phyloP scores from a whole-genome alignment of 2,797 vertebrate genomes.

The Neomorphus geoffroyi region DNA sequence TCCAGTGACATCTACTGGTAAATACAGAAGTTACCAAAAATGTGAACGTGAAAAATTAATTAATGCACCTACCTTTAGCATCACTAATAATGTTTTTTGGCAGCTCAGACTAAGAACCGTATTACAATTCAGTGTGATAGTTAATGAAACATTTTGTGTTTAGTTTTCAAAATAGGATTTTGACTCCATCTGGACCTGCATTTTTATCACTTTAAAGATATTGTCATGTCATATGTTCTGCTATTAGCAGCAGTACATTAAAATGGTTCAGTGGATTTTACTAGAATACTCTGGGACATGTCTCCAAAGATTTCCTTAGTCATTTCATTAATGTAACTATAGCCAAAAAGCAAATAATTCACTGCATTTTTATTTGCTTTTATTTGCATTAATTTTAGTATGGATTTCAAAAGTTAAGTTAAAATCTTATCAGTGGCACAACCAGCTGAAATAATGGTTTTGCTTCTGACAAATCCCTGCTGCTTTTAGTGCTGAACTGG shows the following conservation, averaged over 20 bases:
- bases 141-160: background rate
- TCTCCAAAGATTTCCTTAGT: background rate
- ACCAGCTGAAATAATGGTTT: background rate
- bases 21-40: background rate
- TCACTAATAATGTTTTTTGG: background rate
- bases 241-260: background rate
- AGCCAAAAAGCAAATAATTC: background rate
- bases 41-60: background rate
- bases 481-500: background rate
- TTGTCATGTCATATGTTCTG: background rate
- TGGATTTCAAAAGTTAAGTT: background rate
- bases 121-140: background rate
- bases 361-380: background rate
- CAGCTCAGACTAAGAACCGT: background rate
- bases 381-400: background rate
- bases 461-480: background rate
- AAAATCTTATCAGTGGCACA: background rate
- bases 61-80: background rate
- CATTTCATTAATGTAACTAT: background rate
- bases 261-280: background rate
- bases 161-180: background rate
- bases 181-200: background rate
- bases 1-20: slow-evolving; percentile 68
- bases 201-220: background rate
- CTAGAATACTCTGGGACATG: background rate